Conservation (phyloP, 64 coral and sea anemone species). For the Montipora foliosa region DNA sequence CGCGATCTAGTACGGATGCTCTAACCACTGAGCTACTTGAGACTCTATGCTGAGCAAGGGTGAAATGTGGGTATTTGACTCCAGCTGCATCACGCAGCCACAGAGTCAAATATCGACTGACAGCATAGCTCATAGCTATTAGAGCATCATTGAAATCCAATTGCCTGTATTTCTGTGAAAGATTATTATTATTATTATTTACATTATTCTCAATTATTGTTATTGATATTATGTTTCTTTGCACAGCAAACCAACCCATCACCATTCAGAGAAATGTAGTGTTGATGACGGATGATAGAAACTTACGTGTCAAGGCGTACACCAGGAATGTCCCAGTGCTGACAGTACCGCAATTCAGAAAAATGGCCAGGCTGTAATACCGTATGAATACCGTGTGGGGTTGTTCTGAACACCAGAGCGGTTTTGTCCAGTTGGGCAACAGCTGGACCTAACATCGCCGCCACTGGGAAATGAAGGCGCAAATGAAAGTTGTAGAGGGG, state of each 20-base stretch:
- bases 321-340: slow-evolving; percentile 94
- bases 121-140: too few species aligned
- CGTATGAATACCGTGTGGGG: neutral
- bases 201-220: too few species aligned
- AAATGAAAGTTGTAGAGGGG: too few species aligned
- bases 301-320: slow-evolving; percentile 93
- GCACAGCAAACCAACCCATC: slow-evolving; percentile 88
- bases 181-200: too few species aligned
- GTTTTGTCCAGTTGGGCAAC: neutral
- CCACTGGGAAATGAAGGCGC: neutral
- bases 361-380: slow-evolving; percentile 81
- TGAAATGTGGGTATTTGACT: too few species aligned
- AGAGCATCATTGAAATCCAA: too few species aligned
- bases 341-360: slow-evolving; percentile 86
- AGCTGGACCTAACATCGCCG: neutral
- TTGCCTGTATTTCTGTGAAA: too few species aligned
- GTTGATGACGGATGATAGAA: slow-evolving; percentile 93
- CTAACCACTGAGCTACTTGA: too few species aligned
- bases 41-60: too few species aligned
- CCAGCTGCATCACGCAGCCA: too few species aligned
- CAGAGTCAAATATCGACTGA: too few species aligned
- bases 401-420: neutral
- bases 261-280: slow-evolving; percentile 97
- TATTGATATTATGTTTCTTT: neutral
- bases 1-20: too few species aligned